Evolutionary conservation across 2,888 invertebrate genomes (phyloP).

Genomic region (Ctena decussata): DNA sequence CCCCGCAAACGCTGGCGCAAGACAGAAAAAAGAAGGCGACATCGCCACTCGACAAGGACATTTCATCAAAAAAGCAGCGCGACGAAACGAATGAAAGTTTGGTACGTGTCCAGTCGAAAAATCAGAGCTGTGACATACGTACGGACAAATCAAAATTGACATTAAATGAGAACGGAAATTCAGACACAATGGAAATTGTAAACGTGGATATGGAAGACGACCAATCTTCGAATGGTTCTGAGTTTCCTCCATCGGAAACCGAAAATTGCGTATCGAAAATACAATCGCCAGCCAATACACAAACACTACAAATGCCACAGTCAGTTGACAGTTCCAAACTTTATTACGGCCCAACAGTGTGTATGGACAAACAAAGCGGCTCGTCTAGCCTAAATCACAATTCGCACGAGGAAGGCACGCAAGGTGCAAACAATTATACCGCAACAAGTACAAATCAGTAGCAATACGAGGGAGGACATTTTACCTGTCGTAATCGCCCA

Average conservation of each 20-base stretch:
- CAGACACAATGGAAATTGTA: no score
- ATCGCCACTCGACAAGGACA: conserved; percentile 8
- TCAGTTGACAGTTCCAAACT: neutral
- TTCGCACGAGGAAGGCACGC: neutral
- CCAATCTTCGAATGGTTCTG: no score
- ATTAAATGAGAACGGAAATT: no score
- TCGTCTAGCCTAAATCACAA: neutral
- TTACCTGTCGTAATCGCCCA: neutral
- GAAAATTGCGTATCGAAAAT: no score
- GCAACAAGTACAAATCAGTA: neutral
- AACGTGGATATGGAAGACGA: no score
- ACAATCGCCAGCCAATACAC: no score
- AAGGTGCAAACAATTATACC: neutral
- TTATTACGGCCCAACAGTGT: neutral
- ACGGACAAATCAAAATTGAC: no score
- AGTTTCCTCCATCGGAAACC: no score
- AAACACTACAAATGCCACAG: no score
- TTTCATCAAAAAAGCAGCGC: conserved; percentile 6
- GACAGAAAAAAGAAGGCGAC: neutral
- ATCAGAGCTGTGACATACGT: no score
- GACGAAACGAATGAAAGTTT: no score
- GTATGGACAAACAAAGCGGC: neutral
- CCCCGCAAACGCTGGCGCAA: neutral
- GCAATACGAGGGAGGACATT: neutral
- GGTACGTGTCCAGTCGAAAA: no score